Conservation (phyloP, 2,797 vertebrate genomes). For the Cyclura pinguis region DNA sequence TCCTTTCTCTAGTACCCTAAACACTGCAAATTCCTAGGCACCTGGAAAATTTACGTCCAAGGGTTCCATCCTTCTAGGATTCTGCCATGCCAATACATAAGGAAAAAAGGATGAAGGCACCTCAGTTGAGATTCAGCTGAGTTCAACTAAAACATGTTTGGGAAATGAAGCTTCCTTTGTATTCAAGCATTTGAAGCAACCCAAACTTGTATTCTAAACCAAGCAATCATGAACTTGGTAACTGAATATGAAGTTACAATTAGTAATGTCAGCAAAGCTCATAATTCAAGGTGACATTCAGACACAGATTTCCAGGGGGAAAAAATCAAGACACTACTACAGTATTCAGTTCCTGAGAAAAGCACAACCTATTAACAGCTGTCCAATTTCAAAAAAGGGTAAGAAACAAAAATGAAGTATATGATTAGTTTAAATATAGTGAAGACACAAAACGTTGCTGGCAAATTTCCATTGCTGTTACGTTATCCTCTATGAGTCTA, state of each 20-base stretch:
- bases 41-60: background rate
- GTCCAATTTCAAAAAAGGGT: background rate
- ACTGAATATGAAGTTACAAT: background rate
- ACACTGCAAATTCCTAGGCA: background rate
- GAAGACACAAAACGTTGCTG: background rate
- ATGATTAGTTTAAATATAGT: background rate
- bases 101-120: background rate
- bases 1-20: background rate
- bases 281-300: background rate
- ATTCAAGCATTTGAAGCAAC: background rate
- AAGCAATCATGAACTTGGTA: background rate
- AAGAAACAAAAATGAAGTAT: background rate
- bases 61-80: background rate
- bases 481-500: background rate
- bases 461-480: background rate
- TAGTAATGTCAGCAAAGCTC: background rate
- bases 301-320: background rate
- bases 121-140: background rate
- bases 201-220: background rate
- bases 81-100: background rate
- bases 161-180: background rate
- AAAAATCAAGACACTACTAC: background rate
- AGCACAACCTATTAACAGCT: background rate
- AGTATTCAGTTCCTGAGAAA: background rate
- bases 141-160: background rate